phyloP scores from a whole-genome alignment of 2,888 invertebrate genomes.

The Ischnura elegans region DNA sequence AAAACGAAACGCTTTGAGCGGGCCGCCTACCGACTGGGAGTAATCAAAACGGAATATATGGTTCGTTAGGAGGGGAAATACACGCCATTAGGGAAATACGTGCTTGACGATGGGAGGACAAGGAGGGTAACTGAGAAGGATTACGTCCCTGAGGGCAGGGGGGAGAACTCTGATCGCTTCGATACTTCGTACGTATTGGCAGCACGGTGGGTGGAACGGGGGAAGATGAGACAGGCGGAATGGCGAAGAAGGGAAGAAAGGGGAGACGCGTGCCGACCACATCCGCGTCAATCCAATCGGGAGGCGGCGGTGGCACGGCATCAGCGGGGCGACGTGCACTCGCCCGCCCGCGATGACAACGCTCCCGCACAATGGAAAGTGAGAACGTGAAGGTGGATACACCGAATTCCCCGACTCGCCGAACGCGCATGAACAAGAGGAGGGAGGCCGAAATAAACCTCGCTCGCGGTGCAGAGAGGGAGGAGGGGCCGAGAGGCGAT shows the following conservation, averaged over 20 bases:
- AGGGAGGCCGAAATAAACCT: constrained; percentile 31
- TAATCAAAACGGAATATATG: background rate
- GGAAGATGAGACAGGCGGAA: background rate
- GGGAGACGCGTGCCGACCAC: constrained; percentile 29
- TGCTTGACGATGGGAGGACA: background rate
- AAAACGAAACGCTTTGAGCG: background rate
- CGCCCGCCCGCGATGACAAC: background rate
- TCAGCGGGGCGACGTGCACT: background rate
- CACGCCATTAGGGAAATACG: background rate
- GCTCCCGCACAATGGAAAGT: background rate
- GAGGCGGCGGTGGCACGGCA: background rate
- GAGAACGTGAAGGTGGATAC: background rate
- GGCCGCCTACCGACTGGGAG: no score
- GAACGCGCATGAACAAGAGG: background rate
- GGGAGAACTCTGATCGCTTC: background rate
- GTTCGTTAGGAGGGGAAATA: background rate
- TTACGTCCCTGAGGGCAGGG: background rate
- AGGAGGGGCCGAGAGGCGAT: background rate
- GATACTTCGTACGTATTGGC: background rate
- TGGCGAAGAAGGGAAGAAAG: background rate
- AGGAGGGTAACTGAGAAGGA: background rate
- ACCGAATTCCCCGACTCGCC: background rate
- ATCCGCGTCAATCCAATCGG: constrained; percentile 8
- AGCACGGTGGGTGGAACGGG: background rate
- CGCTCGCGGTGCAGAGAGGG: background rate